Evolutionary conservation across 2,113 vertebrate genomes (phyloP).

Genomic region (Microtus montanus): DNA sequence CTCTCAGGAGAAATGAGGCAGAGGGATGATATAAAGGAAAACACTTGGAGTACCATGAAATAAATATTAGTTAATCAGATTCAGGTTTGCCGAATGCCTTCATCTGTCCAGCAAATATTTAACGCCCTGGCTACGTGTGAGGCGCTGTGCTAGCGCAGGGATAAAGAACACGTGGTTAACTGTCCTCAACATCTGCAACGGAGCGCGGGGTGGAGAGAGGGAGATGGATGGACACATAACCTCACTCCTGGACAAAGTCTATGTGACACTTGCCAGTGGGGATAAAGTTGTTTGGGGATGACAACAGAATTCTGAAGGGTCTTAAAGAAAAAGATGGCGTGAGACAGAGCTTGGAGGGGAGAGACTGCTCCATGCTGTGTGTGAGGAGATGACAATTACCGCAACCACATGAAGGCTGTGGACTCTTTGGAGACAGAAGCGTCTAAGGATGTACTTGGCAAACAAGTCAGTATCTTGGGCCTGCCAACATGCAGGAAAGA

Average conservation of each 20-base stretch:
- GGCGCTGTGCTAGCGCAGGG: not conserved
- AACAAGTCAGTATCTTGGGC: not conserved
- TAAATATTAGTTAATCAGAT: conserved; percentile 52
- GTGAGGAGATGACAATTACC: not conserved
- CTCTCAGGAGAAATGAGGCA: conserved; percentile 30
- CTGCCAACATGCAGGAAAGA: not conserved
- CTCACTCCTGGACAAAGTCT: not conserved
- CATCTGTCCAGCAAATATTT: not conserved
- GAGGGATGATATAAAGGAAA: conserved; percentile 16
- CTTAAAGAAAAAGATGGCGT: not conserved
- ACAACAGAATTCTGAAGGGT: not conserved
- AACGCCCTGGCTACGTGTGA: not conserved
- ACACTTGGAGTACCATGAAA: conserved; percentile 5
- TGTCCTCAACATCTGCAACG: conserved; percentile 7
- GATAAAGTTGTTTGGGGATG: not conserved
- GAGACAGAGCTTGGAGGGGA: not conserved
- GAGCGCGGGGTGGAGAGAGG: not conserved
- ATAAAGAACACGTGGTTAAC: not conserved
- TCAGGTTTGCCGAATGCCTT: conserved; percentile 39
- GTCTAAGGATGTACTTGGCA: not conserved
- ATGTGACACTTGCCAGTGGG: not conserved
- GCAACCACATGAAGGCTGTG: not conserved
- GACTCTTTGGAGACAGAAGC: not conserved
- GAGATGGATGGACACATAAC: not conserved
- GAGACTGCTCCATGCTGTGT: not conserved